Evolutionary conservation across 1,140 invertebrate species (phyloP), one percentile per base, ranked within the genome.

Genomic region (Drosophila ogumai): DNA sequence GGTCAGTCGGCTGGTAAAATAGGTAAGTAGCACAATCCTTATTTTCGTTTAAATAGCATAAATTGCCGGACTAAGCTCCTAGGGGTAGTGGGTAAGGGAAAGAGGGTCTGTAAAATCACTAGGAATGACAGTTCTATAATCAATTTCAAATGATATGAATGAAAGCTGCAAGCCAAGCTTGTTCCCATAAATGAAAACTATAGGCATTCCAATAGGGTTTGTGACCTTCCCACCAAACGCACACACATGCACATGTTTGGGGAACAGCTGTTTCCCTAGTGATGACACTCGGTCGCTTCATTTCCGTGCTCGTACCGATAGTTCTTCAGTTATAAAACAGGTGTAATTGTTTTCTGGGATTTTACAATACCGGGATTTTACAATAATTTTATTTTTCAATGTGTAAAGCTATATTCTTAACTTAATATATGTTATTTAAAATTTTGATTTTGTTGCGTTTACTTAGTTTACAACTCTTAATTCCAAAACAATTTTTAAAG

Each of bases 1-100:
- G 90, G 90, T 54, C 90, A 91, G 69, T 91, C 90, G 79, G 91
- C 91, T 41, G 57, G 91, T 69, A 92, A 92, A 91, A 92, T 92
- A 54, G 91, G 91, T 92, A 75, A 91, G 91, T 82, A n/a, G 43
- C 9, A 3, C 3, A 15, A 36, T 54, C 34, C 40, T n/a, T 10
- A 28, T 15, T 60, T 25, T 13, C 0, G 17, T 31, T 32, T 8
- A 17, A n/a, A 47, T 25, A 12, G 4, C 17, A 4, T n/a, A 12
- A 9, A 19, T 13, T 13, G 15, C 1, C 12, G 17, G 4, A 31
- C 3, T 3, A 2, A 31, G 8, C n/a, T 40, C 3, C 4, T 6
- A 6, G 9, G 3, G 10, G 1, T 13, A 8, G 10, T 41, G 0
- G 3, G 3, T 17, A 10, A 25, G 12, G 3, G 7, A 5, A 2